Base-by-base conservation (phyloP, 2,888 invertebrate genomes). In the Anarsia innoxiella region DNA sequence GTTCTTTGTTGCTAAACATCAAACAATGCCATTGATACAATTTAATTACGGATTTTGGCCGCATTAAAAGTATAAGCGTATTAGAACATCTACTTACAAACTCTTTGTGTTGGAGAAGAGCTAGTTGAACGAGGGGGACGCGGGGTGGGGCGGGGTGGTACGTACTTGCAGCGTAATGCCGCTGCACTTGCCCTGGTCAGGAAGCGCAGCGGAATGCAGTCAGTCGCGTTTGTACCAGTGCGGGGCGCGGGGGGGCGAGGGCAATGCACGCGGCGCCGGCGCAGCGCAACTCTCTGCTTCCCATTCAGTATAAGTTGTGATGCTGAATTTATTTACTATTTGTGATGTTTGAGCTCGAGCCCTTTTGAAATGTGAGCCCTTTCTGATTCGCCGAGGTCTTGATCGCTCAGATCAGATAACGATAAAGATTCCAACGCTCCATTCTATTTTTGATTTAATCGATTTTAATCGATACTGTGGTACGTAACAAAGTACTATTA, bases 161-260 rank as follows among this genome's bases (percentile, higher is more conserved):
- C 48, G 76, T 79, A 79, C 78, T 78, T 70, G 75, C 75, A 73
- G 68, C 59, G 75, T 76, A 79, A 75, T 78, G 78, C 65, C 69
- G 67, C 69, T 76, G 77, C 83, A 83, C 82, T 83, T 82, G 83
- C 82, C 74, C 66, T 67, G 80, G 82, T 79, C 84, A 83, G 83
- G 84, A 84, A 83, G 83, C 80, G 82, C 76, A 56, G 68, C 66
- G 85, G 85, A 85, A 85, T 85, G 85, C 83, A 75, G 85, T 85
- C 85, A 80, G 80, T 67, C 84, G 79, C 82, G 84, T 83, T 80
- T 68, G 67, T 64, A 46, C 49, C 44, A 46, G 37, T n/a, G n/a
- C n/a, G n/a, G 60, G 48, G 55, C 51, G 51, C 52, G 47, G 56
- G 54, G 61, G 45, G 59, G 57, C 68, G 66, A 15, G 67, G 67